phyloP scores from a whole-genome alignment of 2,888 invertebrate genomes.

The Macrosiphum euphorbiae region DNA sequence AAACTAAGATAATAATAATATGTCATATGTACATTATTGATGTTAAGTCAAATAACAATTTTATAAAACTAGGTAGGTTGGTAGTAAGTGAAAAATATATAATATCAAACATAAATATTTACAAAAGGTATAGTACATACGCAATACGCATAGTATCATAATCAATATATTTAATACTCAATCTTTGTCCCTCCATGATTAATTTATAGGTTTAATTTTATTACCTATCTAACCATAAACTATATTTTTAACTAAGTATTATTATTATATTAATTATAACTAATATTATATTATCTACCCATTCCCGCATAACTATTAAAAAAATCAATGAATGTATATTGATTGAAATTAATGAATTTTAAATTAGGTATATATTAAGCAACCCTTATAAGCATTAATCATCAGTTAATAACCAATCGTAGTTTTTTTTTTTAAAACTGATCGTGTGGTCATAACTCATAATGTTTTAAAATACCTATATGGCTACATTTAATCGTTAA shows the following conservation, averaged over 20 bases:
- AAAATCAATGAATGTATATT: neutral
- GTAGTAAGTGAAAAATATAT: neutral
- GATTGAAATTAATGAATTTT: neutral
- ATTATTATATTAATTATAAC: neutral
- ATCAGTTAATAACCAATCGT: neutral
- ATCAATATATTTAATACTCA: no score
- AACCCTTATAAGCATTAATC: neutral
- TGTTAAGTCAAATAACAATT: neutral
- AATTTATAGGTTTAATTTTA: neutral
- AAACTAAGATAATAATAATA: neutral
- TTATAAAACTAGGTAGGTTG: neutral
- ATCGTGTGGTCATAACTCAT: neutral
- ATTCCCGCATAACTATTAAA: neutral
- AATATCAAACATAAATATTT: no score
- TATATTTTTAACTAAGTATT: neutral
- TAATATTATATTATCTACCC: neutral
- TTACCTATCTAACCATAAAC: neutral
- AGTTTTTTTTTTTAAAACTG: neutral
- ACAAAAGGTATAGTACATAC: no score
- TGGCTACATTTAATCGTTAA: neutral
- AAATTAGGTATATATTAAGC: neutral
- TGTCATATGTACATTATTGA: neutral
- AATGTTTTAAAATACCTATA: neutral
- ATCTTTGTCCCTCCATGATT: neutral
- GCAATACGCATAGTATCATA: no score